phyloP scores from a whole-genome alignment of 2,888 invertebrate species.

The Callimorpha dominula region DNA sequence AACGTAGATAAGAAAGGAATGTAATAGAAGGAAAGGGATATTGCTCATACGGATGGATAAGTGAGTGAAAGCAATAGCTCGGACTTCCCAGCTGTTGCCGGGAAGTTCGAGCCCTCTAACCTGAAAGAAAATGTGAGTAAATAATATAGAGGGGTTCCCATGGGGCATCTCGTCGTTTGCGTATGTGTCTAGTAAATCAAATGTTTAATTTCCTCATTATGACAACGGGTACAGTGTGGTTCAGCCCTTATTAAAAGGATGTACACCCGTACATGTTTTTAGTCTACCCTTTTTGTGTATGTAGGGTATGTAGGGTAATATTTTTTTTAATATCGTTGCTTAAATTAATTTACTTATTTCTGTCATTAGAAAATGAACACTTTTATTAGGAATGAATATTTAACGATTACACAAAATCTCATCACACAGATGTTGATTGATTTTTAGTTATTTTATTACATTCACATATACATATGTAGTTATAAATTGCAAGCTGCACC shows the following conservation, averaged over 20 bases:
- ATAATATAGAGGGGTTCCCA: conserved; percentile 65
- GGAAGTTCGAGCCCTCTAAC: too few relatives aligned
- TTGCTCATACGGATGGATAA: too few relatives aligned
- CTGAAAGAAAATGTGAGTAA: conserved; percentile 61
- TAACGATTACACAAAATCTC: background rate
- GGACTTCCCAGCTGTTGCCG: too few relatives aligned
- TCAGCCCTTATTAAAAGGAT: conserved; percentile 63
- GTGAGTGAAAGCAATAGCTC: too few relatives aligned
- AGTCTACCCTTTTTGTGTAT: conserved; percentile 47
- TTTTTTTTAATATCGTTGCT: conserved; percentile 41
- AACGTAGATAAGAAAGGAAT: too few relatives aligned
- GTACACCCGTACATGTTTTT: conserved; percentile 45
- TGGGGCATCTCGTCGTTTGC: conserved; percentile 67
- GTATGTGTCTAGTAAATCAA: conserved; percentile 78
- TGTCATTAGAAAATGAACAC: conserved; percentile 25
- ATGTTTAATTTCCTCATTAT: conserved; percentile 79
- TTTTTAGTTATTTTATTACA: too few relatives aligned
- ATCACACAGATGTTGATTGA: too few relatives aligned
- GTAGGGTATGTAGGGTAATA: conserved; percentile 39
- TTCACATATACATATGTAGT: too few relatives aligned
- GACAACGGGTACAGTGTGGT: conserved; percentile 70
- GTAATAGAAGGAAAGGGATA: too few relatives aligned
- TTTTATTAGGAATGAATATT: conserved; percentile 20
- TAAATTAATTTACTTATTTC: conserved; percentile 33
- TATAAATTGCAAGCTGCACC: too few relatives aligned